Percentiles rank a stretch among this genome's conserved stretches.
Evolutionary conservation across 2,113 vertebrate species (phyloP).

Genomic region (Jacana jacana): DNA sequence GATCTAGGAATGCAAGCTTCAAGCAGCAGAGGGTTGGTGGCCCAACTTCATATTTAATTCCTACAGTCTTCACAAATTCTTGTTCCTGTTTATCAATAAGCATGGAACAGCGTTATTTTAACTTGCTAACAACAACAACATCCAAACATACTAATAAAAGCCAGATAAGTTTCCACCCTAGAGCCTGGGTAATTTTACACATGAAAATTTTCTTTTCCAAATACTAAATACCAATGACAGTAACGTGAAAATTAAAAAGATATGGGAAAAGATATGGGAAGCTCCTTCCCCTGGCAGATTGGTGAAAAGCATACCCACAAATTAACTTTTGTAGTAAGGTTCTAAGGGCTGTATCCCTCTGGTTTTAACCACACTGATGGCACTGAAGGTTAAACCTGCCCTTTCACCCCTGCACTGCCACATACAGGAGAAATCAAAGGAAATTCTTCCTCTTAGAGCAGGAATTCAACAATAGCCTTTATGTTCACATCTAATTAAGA

Average conservation of each 20-base stretch:
- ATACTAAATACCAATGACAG: neutral
- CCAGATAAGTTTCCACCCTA: neutral
- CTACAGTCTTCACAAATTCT: conserved; percentile 96
- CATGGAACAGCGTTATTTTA: neutral
- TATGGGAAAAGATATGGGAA: accelerated
- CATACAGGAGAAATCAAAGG: neutral
- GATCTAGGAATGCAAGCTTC: conserved; percentile 95
- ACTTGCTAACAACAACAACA: neutral
- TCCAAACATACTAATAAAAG: neutral
- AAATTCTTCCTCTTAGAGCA: neutral
- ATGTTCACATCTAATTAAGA: neutral
- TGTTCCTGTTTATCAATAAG: conserved; percentile 84
- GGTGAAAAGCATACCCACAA: neutral
- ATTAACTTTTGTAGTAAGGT: neutral
- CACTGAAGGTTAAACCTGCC: neutral
- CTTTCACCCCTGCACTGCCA: neutral
- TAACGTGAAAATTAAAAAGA: neutral
- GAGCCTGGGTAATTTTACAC: neutral
- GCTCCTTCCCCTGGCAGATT: neutral
- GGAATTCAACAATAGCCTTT: neutral
- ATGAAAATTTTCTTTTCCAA: neutral
- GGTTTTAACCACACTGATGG: neutral
- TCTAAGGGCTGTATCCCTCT: neutral
- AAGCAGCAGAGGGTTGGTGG: conserved; percentile 96
- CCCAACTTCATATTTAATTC: conserved; percentile 97